Base-by-base conservation (phyloP, 2,888 invertebrate genomes). In the Serripes groenlandicus region DNA sequence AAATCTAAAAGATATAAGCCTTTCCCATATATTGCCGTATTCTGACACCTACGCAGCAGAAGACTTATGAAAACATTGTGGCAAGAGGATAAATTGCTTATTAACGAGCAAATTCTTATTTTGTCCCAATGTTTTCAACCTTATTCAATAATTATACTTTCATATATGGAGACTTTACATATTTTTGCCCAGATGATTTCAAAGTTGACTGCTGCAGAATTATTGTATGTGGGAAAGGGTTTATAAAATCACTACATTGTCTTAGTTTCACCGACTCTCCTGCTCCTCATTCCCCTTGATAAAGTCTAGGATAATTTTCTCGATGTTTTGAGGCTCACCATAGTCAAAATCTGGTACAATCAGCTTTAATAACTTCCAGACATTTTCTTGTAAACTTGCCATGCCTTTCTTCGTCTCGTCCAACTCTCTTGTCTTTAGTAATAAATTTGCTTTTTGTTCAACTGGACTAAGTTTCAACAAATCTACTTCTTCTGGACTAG, bases 321-420 rank as follows among this genome's bases (percentile, higher is more conserved):
- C 92, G 60, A 92, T 90, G 78, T 91, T 87, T 52, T 85, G 86
- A 15, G 87, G 83, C n/a, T 85, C 78, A 0, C 91, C 91, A 42
- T 91, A 79, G 74, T 91, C 91, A 58, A 90, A 89, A 62, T 91
- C 92, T 18, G 91, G 90, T 4, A 91, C 90, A 54, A 92, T 90
- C 23, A 89, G 87, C 71, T 88, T 88, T 37, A 90, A 81, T 37
- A 91, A 78, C 60, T 87, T 85, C 79, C 88, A 86, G 18, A 91
- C 87, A 77, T 90, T 89, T 23, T 71, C 80, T 64, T 90, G 90
- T 30, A 91, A 85, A 56, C 76, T 78, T 32, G 69, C 60, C 30
- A 91, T 74, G 9, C 77, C 70, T 35, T 69, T 83, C 30, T 79
- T 76, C 2, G 72, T 62, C 26, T 85, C 81, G 21, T 78, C 80